Percentiles rank a stretch among this genome's conserved stretches.
These are phyloP conservation scores for Monochamus saltuarius DNA, from an alignment of 1,140 invertebrate genomes.

Conservation along the genomic window DNA sequence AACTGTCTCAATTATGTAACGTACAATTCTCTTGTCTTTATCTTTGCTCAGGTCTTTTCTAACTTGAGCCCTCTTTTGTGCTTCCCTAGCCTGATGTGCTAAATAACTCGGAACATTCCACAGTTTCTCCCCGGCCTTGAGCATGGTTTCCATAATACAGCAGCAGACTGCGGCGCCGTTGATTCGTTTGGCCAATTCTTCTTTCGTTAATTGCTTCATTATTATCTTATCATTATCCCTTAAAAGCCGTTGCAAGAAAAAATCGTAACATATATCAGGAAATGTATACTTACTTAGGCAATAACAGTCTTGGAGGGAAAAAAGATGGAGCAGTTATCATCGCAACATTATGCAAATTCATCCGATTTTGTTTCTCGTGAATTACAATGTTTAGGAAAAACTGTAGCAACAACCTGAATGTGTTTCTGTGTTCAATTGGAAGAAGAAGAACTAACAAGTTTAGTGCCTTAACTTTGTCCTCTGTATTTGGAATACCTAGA, in stretches of 20 bases:
- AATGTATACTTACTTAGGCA: constrained; percentile 40
- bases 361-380: constrained; percentile 76
- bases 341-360: constrained; percentile 87
- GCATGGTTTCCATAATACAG: constrained; percentile 43
- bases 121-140: constrained; percentile 59
- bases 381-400: constrained; percentile 75
- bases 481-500: constrained; percentile 57
- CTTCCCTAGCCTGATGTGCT: constrained; percentile 64
- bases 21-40: constrained; percentile 44
- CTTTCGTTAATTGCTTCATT: constrained; percentile 37
- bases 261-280: not conserved
- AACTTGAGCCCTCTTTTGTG: constrained; percentile 44
- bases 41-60: constrained; percentile 43
- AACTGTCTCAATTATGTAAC: constrained; percentile 34
- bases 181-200: constrained; percentile 44
- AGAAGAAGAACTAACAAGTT: constrained; percentile 81
- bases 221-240: constrained; percentile 37
- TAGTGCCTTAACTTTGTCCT: constrained; percentile 64
- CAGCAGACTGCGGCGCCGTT: constrained; percentile 46
- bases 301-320: constrained; percentile 72
- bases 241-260: constrained; percentile 15
- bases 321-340: constrained; percentile 92
- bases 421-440: constrained; percentile 78
- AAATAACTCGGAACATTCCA: constrained; percentile 77
- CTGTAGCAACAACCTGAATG: constrained; percentile 72